Percentiles rank a stretch among this genome's conserved stretches.
Evolutionary conservation across 2,797 vertebrate species (phyloP).

Genomic region (Danio jaintianensis): DNA sequence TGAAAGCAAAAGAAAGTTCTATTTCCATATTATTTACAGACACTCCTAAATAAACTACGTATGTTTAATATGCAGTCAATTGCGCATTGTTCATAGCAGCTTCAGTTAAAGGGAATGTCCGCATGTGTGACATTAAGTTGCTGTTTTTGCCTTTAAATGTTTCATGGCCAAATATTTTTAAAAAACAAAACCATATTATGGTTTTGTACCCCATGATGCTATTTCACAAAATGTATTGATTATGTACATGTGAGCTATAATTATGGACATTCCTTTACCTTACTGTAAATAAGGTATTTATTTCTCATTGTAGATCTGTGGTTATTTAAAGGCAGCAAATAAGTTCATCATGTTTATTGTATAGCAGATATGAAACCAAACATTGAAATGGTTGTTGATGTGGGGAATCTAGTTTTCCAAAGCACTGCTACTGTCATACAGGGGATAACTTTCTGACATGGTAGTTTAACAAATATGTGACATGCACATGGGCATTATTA

Average conservation of each 20-base stretch:
- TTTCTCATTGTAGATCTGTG: slow-evolving; percentile 56
- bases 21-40: slow-evolving; percentile 13
- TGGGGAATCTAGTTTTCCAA: neutral
- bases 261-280: slow-evolving; percentile 53
- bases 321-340: slow-evolving; percentile 8
- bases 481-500: neutral
- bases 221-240: slow-evolving; percentile 10
- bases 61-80: slow-evolving; percentile 13
- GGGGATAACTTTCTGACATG: neutral
- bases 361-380: slow-evolving; percentile 40
- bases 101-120: slow-evolving; percentile 1
- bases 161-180: slow-evolving; percentile 36
- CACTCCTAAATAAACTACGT: slow-evolving; percentile 6
- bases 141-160: slow-evolving; percentile 46
- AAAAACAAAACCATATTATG: slow-evolving; percentile 4
- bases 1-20: slow-evolving; percentile 25
- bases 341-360: slow-evolving; percentile 15
- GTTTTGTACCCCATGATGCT: slow-evolving; percentile 18
- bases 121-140: slow-evolving; percentile 6
- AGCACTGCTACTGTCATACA: neutral
- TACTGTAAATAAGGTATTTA: slow-evolving; percentile 73
- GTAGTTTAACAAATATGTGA: neutral
- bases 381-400: slow-evolving; percentile 2
- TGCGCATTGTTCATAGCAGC: slow-evolving; percentile 16
- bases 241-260: slow-evolving; percentile 45